Evolutionary conservation across 2,797 vertebrate genomes (phyloP), one percentile per base, ranked within the genome.

Genomic region (Ctenopoma kingsleyae): DNA sequence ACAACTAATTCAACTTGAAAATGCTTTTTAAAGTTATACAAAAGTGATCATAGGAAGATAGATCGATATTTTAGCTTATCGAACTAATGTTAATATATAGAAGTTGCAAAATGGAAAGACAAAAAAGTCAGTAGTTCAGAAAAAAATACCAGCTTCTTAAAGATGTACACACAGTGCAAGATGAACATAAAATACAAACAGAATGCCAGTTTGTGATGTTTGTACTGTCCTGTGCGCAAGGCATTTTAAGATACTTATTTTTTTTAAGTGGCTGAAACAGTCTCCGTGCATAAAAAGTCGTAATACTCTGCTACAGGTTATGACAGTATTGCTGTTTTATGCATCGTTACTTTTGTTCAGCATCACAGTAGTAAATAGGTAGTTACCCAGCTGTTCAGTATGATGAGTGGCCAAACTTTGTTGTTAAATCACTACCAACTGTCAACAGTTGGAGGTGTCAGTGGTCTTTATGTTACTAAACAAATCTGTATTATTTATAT

Each of bases 261-360:
- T 36, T 19, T 50, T 67, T 54, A 48, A 68, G 25, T 38, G 27
- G 3, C 50, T 27, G 5, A 70, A 79, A 41, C 27, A 5, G 23
- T 40, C 55, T 61, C 11, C 35, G 5, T 53, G n/a, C 41, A 69
- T 41, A 2, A 44, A 57, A 40, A 41, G 23, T 3, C 3, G 3
- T 17, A 51, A 60, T 25, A 48, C 8, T 46, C 6, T 62, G 30
- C 54, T 67, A 15, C 30, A 1, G 5, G 65, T 62, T 46, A 48
- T 69, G 38, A 57, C 35, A 30, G 56, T 70, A 70, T 78, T 82
- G 62, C 43, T 71, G 58, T 69, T 69, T 32, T 22, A 65, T 68
- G 52, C 19, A 25, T n/a, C 13, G 23, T 30, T 15, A 2, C 7
- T 40, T 43, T 46, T 19, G 41, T 11, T 25, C 6, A 11, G 16